Evolutionary conservation across 2,888 invertebrate species (phyloP), one percentile per base, ranked within the genome.

Genomic region (Parnassius mnemosyne): DNA sequence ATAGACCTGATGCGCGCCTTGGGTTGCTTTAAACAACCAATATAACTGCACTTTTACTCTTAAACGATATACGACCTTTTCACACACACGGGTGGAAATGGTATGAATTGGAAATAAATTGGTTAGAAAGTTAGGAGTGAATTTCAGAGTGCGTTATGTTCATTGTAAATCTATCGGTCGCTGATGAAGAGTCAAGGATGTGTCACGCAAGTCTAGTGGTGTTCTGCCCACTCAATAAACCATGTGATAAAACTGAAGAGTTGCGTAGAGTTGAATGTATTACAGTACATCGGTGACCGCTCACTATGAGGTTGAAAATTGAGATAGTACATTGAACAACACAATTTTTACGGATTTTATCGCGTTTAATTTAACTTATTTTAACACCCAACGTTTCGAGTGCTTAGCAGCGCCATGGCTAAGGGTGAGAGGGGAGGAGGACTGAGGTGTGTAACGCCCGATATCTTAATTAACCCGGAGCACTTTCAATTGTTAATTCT

Each of bases 91-190:
- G 34, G 34, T 11, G 2, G 53, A 53, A 67, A 63, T 71, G 10
- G 49, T 47, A 12, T 53, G 53, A 57, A 55, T 25, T 57, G 7
- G 20, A 43, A 44, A 44, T 9, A 12, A 41, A 11, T 11, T 12
- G n/a, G 16, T 44, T 60, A 60, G 63, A n/a, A 41, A 7, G 16
- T 16, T 64, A 66, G 73, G 72, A 77, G 81, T 82, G 77, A 78
- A 82, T 85, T 87, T 86, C 85, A 83, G 84, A 84, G 82, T 81
- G 81, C 79, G 80, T 84, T 85, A 86, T 84, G 77, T 80, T 74
- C 73, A 80, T 78, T 81, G 85, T 88, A 87, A 87, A 87, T 87
- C 86, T 82, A 83, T 85, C 84, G 78, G 71, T 75, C 79, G 83
- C 83, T 87, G 87, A 87, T 86, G 86, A 86, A 78, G 66, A 72